Evolutionary conservation across 1,140 invertebrate species (phyloP).

Genomic region (Trichonephila clavata): DNA sequence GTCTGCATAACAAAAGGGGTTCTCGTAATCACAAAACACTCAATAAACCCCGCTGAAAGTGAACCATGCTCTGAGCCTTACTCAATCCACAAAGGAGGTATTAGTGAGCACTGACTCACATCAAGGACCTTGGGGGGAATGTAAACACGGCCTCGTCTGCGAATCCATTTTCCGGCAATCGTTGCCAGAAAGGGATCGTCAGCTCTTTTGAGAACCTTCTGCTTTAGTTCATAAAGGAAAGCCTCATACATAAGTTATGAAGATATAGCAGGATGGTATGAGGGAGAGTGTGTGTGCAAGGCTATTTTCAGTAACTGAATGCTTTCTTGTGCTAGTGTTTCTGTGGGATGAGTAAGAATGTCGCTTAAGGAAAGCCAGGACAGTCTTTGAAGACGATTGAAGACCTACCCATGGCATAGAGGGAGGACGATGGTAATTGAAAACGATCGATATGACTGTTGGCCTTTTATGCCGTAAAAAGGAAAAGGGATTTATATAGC

Average conservation of each 20-base stretch:
- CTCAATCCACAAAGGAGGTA: conserved; percentile 48
- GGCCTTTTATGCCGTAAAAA: not conserved
- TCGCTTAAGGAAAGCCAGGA: not conserved
- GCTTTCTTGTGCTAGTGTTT: conserved; percentile 36
- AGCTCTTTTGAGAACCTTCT: not conserved
- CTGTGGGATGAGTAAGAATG: conserved; percentile 1
- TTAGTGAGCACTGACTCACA: conserved; percentile 17
- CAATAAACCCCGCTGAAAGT: conserved; percentile 19
- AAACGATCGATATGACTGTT: not conserved
- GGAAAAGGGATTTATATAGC: not conserved
- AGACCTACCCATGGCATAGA: not conserved
- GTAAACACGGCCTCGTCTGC: not conserved
- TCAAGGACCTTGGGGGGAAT: conserved; percentile 16
- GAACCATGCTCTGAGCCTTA: conserved; percentile 24
- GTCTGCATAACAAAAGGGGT: conserved; percentile 21
- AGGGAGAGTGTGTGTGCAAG: not conserved
- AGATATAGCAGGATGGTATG: not conserved
- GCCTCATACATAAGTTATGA: conserved; percentile 50
- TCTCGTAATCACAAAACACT: conserved; percentile 6
- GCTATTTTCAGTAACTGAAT: conserved; percentile 12
- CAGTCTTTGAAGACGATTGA: conserved; percentile 9
- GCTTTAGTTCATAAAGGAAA: conserved; percentile 13
- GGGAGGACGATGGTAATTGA: not conserved
- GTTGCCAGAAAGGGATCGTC: conserved; percentile 12
- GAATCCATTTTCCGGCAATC: conserved; percentile 29